phyloP scores from a whole-genome alignment of 2,113 vertebrate genomes.

The Carettochelys insculpta region DNA sequence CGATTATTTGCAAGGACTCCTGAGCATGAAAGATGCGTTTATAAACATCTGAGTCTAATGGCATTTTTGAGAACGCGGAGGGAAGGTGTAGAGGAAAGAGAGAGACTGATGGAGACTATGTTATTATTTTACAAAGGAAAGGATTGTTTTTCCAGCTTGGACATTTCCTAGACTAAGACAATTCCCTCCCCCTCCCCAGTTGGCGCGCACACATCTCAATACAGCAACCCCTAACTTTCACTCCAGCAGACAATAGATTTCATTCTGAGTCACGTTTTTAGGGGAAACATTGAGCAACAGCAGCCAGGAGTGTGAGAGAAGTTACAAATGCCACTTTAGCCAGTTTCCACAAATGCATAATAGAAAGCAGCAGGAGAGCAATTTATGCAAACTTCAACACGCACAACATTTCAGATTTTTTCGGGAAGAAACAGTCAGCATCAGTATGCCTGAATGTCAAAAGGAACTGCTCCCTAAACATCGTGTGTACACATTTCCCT shows the following conservation, averaged over 20 bases:
- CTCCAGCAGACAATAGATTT: slow-evolving; percentile 47
- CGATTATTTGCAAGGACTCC: neutral
- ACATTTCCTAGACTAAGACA: neutral
- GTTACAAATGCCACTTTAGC: slow-evolving; percentile 13
- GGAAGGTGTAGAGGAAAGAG: neutral
- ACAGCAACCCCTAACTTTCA: slow-evolving; percentile 1
- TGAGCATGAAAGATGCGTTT: neutral
- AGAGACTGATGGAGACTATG: neutral
- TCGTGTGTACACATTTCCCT: neutral
- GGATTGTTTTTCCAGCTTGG: neutral
- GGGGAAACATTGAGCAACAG: slow-evolving; percentile 60
- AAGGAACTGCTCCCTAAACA: slow-evolving; percentile 19
- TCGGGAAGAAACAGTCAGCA: slow-evolving; percentile 29
- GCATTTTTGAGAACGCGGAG: neutral
- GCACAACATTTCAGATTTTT: neutral
- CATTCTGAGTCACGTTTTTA: slow-evolving; percentile 50
- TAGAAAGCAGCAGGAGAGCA: slow-evolving; percentile 59
- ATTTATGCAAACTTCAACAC: neutral
- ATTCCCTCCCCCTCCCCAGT: neutral
- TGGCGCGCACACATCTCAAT: neutral
- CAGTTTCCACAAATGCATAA: slow-evolving; percentile 52
- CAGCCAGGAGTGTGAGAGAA: slow-evolving; percentile 59
- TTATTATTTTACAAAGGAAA: neutral
- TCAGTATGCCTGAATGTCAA: slow-evolving; percentile 11
- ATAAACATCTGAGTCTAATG: neutral